Conservation (phyloP, 2,797 vertebrate genomes). For the Australoheros facetus region DNA sequence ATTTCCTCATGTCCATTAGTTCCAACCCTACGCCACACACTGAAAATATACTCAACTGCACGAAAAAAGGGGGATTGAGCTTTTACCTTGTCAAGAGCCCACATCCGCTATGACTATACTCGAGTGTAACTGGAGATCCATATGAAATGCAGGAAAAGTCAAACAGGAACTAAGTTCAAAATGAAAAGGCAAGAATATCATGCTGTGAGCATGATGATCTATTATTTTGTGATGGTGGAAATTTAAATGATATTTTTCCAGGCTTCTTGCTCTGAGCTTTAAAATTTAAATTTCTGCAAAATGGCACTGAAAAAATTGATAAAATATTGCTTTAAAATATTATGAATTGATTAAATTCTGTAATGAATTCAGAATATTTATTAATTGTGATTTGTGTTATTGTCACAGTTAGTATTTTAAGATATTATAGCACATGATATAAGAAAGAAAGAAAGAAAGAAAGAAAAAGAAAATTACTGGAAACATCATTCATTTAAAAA, state of each 20-base stretch:
- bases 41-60: constrained; percentile 49
- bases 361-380: not conserved
- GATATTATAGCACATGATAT: not conserved
- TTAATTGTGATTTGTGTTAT: not conserved
- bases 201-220: constrained; percentile 10
- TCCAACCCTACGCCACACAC: constrained; percentile 52
- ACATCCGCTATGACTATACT: constrained; percentile 58
- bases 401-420: not conserved
- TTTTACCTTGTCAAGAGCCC: constrained; percentile 62
- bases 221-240: not conserved
- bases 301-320: too few relatives aligned
- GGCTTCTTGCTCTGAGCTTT: not conserved
- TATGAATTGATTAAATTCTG: not conserved
- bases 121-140: constrained; percentile 57
- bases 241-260: constrained; percentile 14
- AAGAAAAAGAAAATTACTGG: rapidly evolving
- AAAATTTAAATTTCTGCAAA: constrained; percentile 1
- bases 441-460: not conserved
- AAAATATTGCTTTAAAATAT: constrained; percentile 3
- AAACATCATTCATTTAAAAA: not conserved
- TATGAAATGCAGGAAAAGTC: constrained; percentile 39
- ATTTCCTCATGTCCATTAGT: constrained; percentile 72
- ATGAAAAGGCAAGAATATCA: constrained; percentile 20
- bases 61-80: constrained; percentile 34
- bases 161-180: constrained; percentile 47